Conservation (phyloP, 2,888 invertebrate genomes). For the Noctuana brunneofusca region DNA sequence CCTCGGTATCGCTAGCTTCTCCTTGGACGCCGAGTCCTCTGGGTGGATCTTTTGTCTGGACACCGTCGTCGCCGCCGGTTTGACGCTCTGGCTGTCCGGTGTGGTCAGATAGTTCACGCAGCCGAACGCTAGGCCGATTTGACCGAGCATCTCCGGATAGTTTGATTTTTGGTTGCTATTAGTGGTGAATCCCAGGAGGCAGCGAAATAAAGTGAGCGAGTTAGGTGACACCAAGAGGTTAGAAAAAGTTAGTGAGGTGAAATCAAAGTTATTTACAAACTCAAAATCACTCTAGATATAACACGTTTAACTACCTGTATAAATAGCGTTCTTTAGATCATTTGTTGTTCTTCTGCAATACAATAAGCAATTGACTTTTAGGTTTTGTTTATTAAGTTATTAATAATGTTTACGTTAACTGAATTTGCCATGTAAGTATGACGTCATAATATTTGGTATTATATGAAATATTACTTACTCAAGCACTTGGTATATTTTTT, state of each 20-base stretch:
- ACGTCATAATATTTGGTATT: conserved; percentile 5
- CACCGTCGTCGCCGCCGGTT: conserved; percentile 52
- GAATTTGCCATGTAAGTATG: conserved; percentile 18
- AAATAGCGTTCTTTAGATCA: conserved; percentile 80
- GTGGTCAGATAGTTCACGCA: conserved; percentile 79
- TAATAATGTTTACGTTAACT: conserved; percentile 18
- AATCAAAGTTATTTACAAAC: conserved; percentile 43
- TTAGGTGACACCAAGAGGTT: conserved; percentile 44
- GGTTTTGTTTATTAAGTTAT: conserved; percentile 22
- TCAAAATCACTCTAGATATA: conserved; percentile 53
- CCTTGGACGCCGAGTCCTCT: conserved; percentile 66
- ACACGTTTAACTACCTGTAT: conserved; percentile 76
- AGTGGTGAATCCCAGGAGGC: conserved; percentile 38
- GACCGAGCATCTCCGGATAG: conserved; percentile 81
- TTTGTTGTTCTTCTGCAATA: conserved; percentile 81
- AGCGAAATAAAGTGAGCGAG: conserved; percentile 36
- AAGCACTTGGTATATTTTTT: conserved; percentile 86
- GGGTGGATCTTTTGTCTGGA: conserved; percentile 74
- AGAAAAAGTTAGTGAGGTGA: conserved; percentile 32
- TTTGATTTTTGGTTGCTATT: conserved; percentile 79
- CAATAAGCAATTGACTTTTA: conserved; percentile 53
- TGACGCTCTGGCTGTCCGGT: conserved; percentile 51
- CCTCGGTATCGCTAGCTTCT: conserved; percentile 60
- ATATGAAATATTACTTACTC: conserved; percentile 83
- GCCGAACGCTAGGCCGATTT: conserved; percentile 79